A percentile compares a stretch with the other conserved stretches of the same genome.
These are phyloP conservation scores for Crypturellus undulatus DNA, from an alignment of 2,113 vertebrate genomes.

Conservation along the genomic window DNA sequence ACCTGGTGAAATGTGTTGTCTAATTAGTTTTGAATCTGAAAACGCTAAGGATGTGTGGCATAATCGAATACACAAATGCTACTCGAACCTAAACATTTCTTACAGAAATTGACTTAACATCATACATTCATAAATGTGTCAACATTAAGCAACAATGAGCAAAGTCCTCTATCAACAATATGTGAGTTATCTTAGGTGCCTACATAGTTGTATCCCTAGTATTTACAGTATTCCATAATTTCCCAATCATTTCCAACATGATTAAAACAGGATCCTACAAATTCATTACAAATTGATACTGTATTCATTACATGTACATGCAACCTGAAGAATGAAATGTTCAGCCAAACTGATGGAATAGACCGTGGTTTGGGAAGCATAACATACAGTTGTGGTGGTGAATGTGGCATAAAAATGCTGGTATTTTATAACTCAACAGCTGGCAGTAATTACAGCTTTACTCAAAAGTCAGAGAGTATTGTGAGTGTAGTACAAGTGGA, in stretches of 20 bases:
- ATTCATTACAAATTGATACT: not conserved
- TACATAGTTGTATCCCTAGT: not conserved
- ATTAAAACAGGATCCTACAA: not conserved
- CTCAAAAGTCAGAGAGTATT: not conserved
- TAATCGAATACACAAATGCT: slow-evolving; percentile 52
- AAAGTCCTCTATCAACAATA: not conserved
- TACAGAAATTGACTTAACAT: slow-evolving; percentile 22
- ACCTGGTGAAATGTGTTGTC: slow-evolving; percentile 57
- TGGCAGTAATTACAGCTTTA: not conserved
- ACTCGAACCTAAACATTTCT: slow-evolving; percentile 27
- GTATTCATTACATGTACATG: not conserved
- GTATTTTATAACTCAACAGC: not conserved
- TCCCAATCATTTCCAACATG: not conserved
- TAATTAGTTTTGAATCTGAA: slow-evolving; percentile 58
- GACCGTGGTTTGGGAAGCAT: not conserved
- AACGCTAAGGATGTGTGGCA: slow-evolving; percentile 39
- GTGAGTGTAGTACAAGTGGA: not conserved
- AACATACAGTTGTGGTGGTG: rapidly evolving
- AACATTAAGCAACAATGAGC: not conserved
- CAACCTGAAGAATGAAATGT: not conserved
- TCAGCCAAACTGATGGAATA: not conserved
- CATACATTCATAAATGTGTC: not conserved
- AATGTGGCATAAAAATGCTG: not conserved
- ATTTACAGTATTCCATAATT: not conserved
- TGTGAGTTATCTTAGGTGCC: not conserved